phyloP scores from a whole-genome alignment of 2,888 invertebrate genomes.

The Microctonus hyperodae region DNA sequence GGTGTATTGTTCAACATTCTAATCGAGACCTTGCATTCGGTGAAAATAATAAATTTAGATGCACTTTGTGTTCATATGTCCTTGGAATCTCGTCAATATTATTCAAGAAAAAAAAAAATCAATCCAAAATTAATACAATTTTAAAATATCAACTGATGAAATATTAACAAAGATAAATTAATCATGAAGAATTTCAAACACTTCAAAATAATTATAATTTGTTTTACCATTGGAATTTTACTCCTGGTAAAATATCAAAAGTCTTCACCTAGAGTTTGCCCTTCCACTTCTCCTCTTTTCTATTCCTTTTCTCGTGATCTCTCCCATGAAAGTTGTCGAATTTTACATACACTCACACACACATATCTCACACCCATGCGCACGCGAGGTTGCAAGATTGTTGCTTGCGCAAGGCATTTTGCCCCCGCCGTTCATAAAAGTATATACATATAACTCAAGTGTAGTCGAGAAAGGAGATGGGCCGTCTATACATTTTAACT shows the following conservation, averaged over 20 bases:
- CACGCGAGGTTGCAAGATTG: constrained; percentile 24
- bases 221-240: background rate
- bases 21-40: constrained; percentile 5
- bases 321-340: constrained; percentile 22
- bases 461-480: constrained; percentile 9
- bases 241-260: constrained; percentile 18
- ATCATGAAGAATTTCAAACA: constrained; percentile 2
- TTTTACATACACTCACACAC: background rate
- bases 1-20: constrained; percentile 9
- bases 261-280: background rate
- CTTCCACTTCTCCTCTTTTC: background rate
- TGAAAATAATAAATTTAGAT: constrained; percentile 4
- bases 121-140: background rate
- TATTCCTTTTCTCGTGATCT: constrained; percentile 12
- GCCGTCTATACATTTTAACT: background rate
- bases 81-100: background rate
- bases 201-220: constrained; percentile 17
- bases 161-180: background rate
- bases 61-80: background rate
- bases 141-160: background rate
- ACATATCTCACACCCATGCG: background rate
- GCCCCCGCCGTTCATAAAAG: constrained; percentile 2
- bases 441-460: background rate
- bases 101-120: background rate
- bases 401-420: constrained; percentile 29